Evolutionary conservation across 2,113 vertebrate species (phyloP).

Genomic region (Megalops atlanticus): DNA sequence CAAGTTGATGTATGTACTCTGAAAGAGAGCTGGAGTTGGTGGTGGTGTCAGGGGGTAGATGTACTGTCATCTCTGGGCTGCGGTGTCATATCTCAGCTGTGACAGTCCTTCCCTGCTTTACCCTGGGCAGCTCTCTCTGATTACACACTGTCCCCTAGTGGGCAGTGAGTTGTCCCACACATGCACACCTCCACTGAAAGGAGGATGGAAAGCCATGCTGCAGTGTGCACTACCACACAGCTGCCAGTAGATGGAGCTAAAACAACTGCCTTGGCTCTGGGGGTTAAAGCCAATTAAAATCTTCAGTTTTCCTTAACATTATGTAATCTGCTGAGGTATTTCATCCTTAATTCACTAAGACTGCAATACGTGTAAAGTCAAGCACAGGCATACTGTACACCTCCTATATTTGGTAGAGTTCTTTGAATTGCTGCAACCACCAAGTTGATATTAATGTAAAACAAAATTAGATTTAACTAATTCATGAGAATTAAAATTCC

Average conservation of each 20-base stretch:
- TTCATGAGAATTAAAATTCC: conserved; percentile 46
- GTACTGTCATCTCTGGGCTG: not conserved
- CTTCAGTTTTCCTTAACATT: not conserved
- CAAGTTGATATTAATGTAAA: too few species aligned
- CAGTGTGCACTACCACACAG: not conserved
- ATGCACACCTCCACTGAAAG: not conserved
- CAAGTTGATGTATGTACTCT: not conserved
- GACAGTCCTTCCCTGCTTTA: not conserved
- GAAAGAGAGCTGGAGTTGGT: not conserved
- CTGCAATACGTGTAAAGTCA: not conserved
- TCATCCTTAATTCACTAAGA: conserved; percentile 28
- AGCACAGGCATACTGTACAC: too few species aligned
- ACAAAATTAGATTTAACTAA: not conserved
- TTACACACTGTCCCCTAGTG: not conserved
- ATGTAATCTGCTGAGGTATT: conserved; percentile 6
- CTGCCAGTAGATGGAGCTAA: conserved; percentile 69
- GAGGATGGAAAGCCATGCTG: not conserved
- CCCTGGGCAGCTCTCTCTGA: not conserved
- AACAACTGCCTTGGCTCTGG: conserved; percentile 28
- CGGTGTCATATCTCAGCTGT: not conserved
- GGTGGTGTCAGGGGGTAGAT: not conserved
- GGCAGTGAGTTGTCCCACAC: not conserved
- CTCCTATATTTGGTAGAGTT: too few species aligned
- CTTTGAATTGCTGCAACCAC: too few species aligned
- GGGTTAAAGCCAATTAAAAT: not conserved